A percentile compares a stretch with the other conserved stretches of the same genome.
phyloP scores from a whole-genome alignment of 2,888 invertebrate genomes.

The Synanthedon myopaeformis region DNA sequence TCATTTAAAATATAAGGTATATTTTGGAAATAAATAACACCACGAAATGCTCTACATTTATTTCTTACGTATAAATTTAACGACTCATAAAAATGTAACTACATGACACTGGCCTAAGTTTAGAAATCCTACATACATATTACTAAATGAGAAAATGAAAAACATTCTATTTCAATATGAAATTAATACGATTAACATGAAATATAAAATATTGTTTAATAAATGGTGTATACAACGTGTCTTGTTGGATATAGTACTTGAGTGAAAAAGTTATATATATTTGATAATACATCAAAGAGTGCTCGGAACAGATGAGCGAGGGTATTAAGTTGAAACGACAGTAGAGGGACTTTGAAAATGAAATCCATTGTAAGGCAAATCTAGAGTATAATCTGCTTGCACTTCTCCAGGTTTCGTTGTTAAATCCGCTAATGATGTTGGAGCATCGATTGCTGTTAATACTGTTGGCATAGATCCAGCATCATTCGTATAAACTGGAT shows the following conservation, averaged over 20 bases:
- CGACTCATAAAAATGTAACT: neutral
- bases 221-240: constrained; percentile 34
- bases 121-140: neutral
- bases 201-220: constrained; percentile 14
- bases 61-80: neutral
- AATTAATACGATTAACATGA: neutral
- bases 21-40: neutral
- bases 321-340: constrained; percentile 61
- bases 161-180: too few relatives aligned
- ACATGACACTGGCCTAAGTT: too few relatives aligned
- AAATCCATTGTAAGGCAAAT: constrained; percentile 61
- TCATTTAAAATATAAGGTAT: too few relatives aligned
- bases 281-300: constrained; percentile 33
- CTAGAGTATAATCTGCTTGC: constrained; percentile 58
- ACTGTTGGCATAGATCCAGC: constrained; percentile 20
- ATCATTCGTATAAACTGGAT: constrained; percentile 34
- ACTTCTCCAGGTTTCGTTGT: constrained; percentile 56
- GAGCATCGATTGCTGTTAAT: constrained; percentile 38
- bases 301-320: constrained; percentile 38
- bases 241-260: constrained; percentile 49
- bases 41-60: neutral
- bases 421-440: constrained; percentile 36
- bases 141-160: too few relatives aligned
- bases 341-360: constrained; percentile 64
- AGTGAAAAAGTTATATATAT: constrained; percentile 38